These are phyloP conservation scores for Periophthalmodon schlosseri DNA, from an alignment of 2,113 vertebrate genomes.

Conservation along the genomic window DNA sequence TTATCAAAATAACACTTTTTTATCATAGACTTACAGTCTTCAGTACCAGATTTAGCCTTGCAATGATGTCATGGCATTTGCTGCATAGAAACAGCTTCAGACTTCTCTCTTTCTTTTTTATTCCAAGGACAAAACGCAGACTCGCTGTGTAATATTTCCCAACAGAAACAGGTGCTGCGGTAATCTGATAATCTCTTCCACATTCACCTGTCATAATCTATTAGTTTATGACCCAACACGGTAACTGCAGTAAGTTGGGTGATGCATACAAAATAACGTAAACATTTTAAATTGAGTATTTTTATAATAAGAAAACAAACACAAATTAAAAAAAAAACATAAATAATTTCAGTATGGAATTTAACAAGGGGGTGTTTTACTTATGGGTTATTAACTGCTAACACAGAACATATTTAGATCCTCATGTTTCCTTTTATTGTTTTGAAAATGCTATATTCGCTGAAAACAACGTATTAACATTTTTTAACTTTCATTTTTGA, in stretches of 20 bases:
- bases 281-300: too few relatives aligned
- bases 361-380: too few relatives aligned
- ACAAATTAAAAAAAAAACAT: too few relatives aligned
- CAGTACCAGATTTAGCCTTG: not conserved
- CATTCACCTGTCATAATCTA: slow-evolving; percentile 5
- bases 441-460: too few relatives aligned
- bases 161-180: slow-evolving; percentile 1
- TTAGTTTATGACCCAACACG: not conserved
- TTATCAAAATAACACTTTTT: not conserved
- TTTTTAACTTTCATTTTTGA: too few relatives aligned
- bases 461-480: too few relatives aligned
- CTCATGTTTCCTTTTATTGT: too few relatives aligned
- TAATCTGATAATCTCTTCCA: slow-evolving; percentile 4
- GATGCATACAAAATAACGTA: not conserved
- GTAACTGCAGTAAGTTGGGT: not conserved
- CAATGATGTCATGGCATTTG: not conserved
- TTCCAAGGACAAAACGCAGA: slow-evolving; percentile 2
- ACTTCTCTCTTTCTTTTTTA: not conserved
- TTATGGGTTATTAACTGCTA: too few relatives aligned
- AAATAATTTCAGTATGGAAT: too few relatives aligned
- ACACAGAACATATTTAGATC: too few relatives aligned
- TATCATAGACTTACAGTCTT: not conserved
- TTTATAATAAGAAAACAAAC: too few relatives aligned
- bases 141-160: slow-evolving; percentile 1
- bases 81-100: not conserved